These are phyloP conservation scores for Rotaria magnacalcarata DNA, from an alignment of 2,888 invertebrate genomes.

Conservation along the genomic window DNA sequence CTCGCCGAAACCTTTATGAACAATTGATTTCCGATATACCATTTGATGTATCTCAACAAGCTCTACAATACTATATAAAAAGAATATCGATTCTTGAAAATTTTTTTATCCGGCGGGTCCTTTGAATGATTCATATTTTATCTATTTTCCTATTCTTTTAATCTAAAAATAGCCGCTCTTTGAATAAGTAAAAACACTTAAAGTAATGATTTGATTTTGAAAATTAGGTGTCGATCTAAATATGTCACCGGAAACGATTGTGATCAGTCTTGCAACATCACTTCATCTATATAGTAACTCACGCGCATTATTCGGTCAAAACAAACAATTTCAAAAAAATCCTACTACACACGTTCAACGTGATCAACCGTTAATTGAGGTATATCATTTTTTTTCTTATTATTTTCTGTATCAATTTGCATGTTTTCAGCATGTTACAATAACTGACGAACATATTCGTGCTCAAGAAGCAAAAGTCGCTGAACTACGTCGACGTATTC, in stretches of 20 bases:
- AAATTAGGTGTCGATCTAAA: slow-evolving; percentile 40
- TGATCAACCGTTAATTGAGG: slow-evolving; percentile 87
- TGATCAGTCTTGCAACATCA: slow-evolving; percentile 88
- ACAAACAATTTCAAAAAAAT: slow-evolving; percentile 74
- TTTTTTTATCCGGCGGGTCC: too few relatives aligned
- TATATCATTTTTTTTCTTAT: slow-evolving; percentile 50
- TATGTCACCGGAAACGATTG: slow-evolving; percentile 53
- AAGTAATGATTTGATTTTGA: too few relatives aligned
- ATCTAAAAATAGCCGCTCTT: too few relatives aligned
- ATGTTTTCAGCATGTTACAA: slow-evolving; percentile 68
- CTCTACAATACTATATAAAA: too few relatives aligned
- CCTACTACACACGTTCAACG: slow-evolving; percentile 89
- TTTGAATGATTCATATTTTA: slow-evolving; percentile 7
- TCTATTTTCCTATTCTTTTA: background rate
- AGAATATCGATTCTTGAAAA: too few relatives aligned
- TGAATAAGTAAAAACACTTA: too few relatives aligned
- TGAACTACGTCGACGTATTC: slow-evolving; percentile 76
- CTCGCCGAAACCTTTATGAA: too few relatives aligned
- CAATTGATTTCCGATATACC: too few relatives aligned
- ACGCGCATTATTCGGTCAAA: slow-evolving; percentile 57
- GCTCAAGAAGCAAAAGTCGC: slow-evolving; percentile 86
- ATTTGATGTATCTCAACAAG: too few relatives aligned
- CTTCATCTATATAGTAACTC: slow-evolving; percentile 83
- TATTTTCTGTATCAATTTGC: slow-evolving; percentile 42
- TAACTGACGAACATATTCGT: slow-evolving; percentile 85